Evolutionary conservation across 2,113 vertebrate species (phyloP), one percentile per base, ranked within the genome.

Genomic region (Dipodomys stephensi): DNA sequence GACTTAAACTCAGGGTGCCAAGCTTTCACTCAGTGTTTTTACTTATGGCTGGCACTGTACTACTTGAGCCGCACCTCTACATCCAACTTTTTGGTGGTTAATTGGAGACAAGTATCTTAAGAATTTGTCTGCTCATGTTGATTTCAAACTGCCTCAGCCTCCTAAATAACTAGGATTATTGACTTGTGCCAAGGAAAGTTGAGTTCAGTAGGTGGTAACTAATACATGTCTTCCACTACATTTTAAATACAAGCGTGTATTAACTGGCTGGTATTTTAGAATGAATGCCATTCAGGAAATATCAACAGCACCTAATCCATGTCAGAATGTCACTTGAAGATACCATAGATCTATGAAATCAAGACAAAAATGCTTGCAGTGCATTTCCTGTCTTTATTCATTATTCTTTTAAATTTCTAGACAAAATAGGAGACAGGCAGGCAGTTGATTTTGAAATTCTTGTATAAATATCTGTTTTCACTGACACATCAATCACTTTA

Each of bases 401-500:
- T 90, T 74, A 76, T 64, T 7, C 39, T 39, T 84, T 90, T 57
- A 0, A 76, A 83, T 69, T 82, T 67, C 71, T 88, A 83, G 3
- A 69, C 65, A 77, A 67, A 86, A 91, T 85, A 82, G 22, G 71
- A 80, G 28, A 44, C 16, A 65, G 13, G 7, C 44, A 65, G 10
- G 10, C 60, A 67, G 64, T 19, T 60, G 80, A 88, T 86, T 72
- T 3, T 73, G 84, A 92, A 62, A 81, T 62, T 46, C 28, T 28
- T 39, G 7, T 71, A 18, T 78, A 90, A 91, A 89, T 76, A 13
- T 2, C 68, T 68, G 1, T 87, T 78, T 94, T 83, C 46, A 57
- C 76, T 93, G 80, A 72, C 4, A n/a, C 18, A 78, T 93, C 44
- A 39, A 2, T 83, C 81, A 77, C 35, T 87, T 87, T 53, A 86